These are phyloP conservation scores for Gopherus evgoodei DNA, from an alignment of 2,113 vertebrate genomes.

Conservation along the genomic window DNA sequence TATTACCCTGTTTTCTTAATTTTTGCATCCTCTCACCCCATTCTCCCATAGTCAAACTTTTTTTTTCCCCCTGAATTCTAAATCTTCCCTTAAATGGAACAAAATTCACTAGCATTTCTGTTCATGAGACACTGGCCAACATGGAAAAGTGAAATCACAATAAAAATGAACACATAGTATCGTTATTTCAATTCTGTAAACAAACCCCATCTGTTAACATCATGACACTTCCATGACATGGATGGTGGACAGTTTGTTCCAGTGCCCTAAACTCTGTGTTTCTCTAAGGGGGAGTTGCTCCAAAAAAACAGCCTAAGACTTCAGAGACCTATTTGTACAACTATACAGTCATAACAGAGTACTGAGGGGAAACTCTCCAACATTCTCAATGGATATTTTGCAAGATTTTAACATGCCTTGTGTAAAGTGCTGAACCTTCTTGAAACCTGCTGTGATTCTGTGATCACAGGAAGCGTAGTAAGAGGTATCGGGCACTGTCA, in stretches of 20 bases:
- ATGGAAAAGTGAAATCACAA: not conserved
- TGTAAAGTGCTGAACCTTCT: not conserved
- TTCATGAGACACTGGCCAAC: not conserved
- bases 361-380: accelerated
- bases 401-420: slow-evolving; percentile 14
- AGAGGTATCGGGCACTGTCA: not conserved
- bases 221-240: not conserved
- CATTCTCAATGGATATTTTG: slow-evolving; percentile 29
- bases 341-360: not conserved
- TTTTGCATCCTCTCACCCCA: not conserved
- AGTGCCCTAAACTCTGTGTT: not conserved
- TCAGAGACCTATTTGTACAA: not conserved
- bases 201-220: slow-evolving; percentile 11
- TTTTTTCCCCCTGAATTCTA: not conserved
- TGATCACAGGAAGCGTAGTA: slow-evolving; percentile 15
- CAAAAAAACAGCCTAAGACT: not conserved
- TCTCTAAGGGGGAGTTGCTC: not conserved
- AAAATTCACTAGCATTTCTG: not conserved
- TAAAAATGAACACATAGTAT: not conserved
- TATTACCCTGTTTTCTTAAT: not conserved
- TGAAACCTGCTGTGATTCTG: slow-evolving; percentile 7
- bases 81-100: not conserved
- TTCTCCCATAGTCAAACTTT: not conserved
- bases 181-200: not conserved
- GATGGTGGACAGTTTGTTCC: not conserved